Evolutionary conservation across 2,888 invertebrate genomes (phyloP), one percentile per base, ranked within the genome.

Genomic region (Microctonus hyperodae): DNA sequence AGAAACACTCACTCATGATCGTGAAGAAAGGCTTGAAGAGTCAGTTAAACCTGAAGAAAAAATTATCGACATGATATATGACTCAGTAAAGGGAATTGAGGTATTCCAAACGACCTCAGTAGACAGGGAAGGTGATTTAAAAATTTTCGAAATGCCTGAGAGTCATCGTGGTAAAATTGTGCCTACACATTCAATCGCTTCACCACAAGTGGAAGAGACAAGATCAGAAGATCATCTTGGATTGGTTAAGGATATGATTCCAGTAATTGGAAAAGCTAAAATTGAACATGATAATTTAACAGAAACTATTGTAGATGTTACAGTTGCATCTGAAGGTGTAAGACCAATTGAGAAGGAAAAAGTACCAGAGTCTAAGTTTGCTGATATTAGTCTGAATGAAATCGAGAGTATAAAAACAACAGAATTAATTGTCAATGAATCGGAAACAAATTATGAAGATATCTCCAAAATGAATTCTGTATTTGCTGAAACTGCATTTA

Each of bases 101-200:
- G 81, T 93, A 4, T 87, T 85, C 61, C 88, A 92, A 82, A 88
- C 88, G 0, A 88, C 90, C 76, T 81, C 85, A 0, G 86, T 88
- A 37, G 93, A 94, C 83, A 88, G 87, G 70, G 93, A 93, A 85
- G 86, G 86, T 28, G 81, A 85, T 33, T 83, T 92, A 20, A 76
- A 79, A 25, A 70, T 85, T n/a, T 85, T 85, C 68, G 87, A 87
- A 69, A 75, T 86, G 62, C 88, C 88, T 2, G 88, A 88, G 73
- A 81, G 83, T 51, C 87, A 87, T 69, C 85, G 82, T 74, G 85
- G 86, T 5, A 88, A 87, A 82, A 67, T 82, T 25, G 82, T 85
- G 7, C 84, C 87, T 5, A 81, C 86, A 2, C 86, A 86, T 73
- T 83, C 87, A 1, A 79, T 90, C 1, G 85, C 88, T 50, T 88